Conservation (phyloP, 2,888 invertebrate species). For the Hermaeophaga mercurialis region DNA sequence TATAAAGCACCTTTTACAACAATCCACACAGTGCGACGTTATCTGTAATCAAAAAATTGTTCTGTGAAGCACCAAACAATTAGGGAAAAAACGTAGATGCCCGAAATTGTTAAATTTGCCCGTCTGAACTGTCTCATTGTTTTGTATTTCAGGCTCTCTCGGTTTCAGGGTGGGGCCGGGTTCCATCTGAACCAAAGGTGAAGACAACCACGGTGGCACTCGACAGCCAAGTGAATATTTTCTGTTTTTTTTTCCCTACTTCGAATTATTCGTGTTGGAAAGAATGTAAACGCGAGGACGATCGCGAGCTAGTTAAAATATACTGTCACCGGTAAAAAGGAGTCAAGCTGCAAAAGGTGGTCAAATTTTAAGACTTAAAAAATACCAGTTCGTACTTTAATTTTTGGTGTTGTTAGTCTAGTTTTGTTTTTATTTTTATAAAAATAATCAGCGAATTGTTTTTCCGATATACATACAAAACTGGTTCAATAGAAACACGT, state of each 20-base stretch:
- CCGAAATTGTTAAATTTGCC: conserved; percentile 30
- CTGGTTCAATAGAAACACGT: no score
- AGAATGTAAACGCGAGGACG: conserved; percentile 55
- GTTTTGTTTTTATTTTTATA: no score
- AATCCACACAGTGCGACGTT: no score
- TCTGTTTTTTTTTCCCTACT: conserved; percentile 51
- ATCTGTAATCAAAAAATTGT: background rate
- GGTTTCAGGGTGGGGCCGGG: conserved; percentile 48
- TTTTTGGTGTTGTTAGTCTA: no score
- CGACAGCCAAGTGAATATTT: conserved; percentile 52
- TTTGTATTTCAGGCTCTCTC: conserved; percentile 28
- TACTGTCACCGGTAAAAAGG: conserved; percentile 10
- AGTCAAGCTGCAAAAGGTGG: background rate
- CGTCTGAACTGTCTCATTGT: conserved; percentile 29
- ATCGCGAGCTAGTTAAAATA: conserved; percentile 41
- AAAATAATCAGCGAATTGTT: no score
- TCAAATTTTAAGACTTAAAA: background rate
- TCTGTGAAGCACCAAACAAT: conserved; percentile 21
- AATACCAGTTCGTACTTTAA: no score
- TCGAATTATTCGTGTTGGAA: conserved; percentile 57
- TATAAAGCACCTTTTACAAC: no score
- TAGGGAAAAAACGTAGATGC: conserved; percentile 23
- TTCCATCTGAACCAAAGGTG: conserved; percentile 45
- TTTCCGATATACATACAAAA: no score
- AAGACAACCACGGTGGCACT: conserved; percentile 56